Conservation (phyloP, 2,113 vertebrate genomes). For the Catharus minimus region DNA sequence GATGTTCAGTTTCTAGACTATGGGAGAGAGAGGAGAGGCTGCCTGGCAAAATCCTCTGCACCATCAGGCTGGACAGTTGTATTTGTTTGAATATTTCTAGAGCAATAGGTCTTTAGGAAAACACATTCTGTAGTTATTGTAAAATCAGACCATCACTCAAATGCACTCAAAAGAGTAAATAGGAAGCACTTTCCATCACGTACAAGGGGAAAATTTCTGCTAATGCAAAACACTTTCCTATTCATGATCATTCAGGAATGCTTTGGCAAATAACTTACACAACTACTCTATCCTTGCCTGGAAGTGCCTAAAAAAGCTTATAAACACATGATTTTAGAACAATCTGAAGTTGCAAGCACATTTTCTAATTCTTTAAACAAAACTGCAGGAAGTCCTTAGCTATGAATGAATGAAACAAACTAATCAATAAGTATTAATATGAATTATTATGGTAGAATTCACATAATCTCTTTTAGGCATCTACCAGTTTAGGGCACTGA, state of each 20-base stretch:
- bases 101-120: not conserved
- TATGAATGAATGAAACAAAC: not conserved
- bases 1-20: not conserved
- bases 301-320: not conserved
- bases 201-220: not conserved
- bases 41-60: not conserved
- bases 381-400: not conserved
- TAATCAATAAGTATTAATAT: not conserved
- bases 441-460: not conserved
- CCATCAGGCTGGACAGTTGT: not conserved
- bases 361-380: not conserved
- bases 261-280: not conserved
- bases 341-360: not conserved
- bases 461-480: not conserved
- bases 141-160: not conserved
- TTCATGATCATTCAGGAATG: conserved; percentile 20
- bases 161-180: not conserved
- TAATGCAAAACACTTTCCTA: conserved; percentile 26
- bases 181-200: not conserved
- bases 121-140: not conserved
- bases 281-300: not conserved
- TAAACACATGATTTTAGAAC: not conserved
- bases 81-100: not conserved
- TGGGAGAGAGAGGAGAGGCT: not conserved
- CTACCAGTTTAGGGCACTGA: not conserved